A percentile compares a stretch with the other conserved stretches of the same genome.
Evolutionary conservation across 1,140 invertebrate genomes (phyloP).

Genomic region (Drosophila teissieri): DNA sequence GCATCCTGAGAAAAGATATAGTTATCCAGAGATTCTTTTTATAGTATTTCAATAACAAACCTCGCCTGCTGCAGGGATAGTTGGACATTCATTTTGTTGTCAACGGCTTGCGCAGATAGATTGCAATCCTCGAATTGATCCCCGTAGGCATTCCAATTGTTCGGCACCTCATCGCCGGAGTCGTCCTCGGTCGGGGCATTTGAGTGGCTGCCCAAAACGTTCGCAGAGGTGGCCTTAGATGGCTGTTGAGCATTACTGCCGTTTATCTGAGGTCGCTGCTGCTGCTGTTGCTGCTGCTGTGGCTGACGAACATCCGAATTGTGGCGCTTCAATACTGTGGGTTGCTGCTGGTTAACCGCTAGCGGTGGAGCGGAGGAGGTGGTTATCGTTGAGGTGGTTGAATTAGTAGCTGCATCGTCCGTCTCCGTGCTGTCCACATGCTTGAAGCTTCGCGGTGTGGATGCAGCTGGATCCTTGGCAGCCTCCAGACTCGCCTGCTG

Average conservation of each 20-base stretch:
- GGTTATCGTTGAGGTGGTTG: conserved; percentile 68
- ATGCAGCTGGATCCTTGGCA: conserved; percentile 14
- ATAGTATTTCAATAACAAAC: conserved; percentile 1
- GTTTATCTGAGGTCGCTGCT: conserved; percentile 54
- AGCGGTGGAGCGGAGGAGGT: conserved; percentile 62
- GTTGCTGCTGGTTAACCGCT: conserved; percentile 33
- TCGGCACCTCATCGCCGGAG: conserved; percentile 64
- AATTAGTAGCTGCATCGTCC: conserved; percentile 73
- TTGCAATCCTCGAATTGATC: conserved; percentile 61
- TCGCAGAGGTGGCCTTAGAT: conserved; percentile 19
- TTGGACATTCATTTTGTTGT: conserved; percentile 46
- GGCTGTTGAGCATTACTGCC: conserved; percentile 50
- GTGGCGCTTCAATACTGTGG: conserved; percentile 43
- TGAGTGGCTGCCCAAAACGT: conserved; percentile 52
- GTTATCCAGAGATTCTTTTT: no score
- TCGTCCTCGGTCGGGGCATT: conserved; percentile 69
- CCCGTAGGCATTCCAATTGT: conserved; percentile 63
- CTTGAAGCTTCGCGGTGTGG: conserved; percentile 1
- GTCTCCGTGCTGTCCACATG: conserved; percentile 56
- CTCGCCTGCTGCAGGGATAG: conserved; percentile 38
- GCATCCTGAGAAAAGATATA: conserved; percentile 22
- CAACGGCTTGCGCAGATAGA: conserved; percentile 5
- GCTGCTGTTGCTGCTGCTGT: background rate
- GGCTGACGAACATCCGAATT: conserved; percentile 43
- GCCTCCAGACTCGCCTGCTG: conserved; percentile 51